A percentile compares a stretch with the other conserved stretches of the same genome.
These are phyloP conservation scores for Lordiphosa fenestrarum DNA, from an alignment of 2,888 invertebrate genomes.

Conservation along the genomic window DNA sequence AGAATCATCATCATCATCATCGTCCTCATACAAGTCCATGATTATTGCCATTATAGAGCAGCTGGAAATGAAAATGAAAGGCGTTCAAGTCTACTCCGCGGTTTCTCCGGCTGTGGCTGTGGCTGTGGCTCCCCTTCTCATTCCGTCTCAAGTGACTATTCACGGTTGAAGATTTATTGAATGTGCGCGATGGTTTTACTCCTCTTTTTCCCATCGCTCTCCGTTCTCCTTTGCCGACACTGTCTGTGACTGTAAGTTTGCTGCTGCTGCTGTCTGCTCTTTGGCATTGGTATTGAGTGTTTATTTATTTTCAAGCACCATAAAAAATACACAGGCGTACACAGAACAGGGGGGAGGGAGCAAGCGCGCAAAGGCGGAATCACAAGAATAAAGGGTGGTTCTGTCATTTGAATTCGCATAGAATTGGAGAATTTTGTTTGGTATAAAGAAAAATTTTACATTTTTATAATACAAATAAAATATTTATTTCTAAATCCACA, in stretches of 20 bases:
- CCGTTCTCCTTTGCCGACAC: background rate
- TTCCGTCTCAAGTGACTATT: conserved; percentile 72
- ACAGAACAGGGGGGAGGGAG: conserved; percentile 23
- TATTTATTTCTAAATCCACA: too few relatives aligned
- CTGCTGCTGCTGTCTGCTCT: conserved; percentile 54
- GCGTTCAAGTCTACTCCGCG: conserved; percentile 35
- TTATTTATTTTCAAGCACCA: conserved; percentile 77
- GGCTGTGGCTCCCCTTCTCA: conserved; percentile 19
- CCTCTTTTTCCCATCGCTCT: conserved; percentile 5
- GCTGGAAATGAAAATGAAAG: conserved; percentile 59
- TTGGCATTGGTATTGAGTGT: conserved; percentile 75
- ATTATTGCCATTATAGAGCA: conserved; percentile 64
- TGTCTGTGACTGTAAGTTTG: conserved; percentile 43
- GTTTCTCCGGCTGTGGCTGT: conserved; percentile 16
- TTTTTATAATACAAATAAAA: too few relatives aligned
- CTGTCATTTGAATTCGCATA: conserved; percentile 6
- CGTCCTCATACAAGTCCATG: conserved; percentile 44
- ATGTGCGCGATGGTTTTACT: conserved; percentile 54
- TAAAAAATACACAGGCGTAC: conserved; percentile 61
- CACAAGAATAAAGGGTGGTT: conserved; percentile 5
- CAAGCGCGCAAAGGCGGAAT: conserved; percentile 3
- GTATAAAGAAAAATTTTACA: too few relatives aligned
- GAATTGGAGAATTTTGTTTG: background rate
- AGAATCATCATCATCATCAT: conserved; percentile 32
- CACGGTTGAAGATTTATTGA: conserved; percentile 75